phyloP scores from a whole-genome alignment of 1,140 invertebrate species.

The Diplogasteroides magnus region DNA sequence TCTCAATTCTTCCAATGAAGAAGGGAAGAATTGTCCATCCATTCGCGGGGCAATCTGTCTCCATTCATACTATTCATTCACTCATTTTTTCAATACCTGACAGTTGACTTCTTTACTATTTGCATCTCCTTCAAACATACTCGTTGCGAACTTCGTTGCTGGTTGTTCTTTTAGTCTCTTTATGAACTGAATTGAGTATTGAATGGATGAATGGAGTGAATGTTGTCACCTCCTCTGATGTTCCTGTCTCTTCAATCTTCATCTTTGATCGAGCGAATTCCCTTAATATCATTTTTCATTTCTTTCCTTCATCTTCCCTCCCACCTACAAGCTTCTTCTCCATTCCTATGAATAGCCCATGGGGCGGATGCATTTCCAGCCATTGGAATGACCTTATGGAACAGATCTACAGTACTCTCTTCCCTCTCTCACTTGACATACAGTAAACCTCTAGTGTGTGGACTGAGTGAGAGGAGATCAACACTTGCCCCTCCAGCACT shows the following conservation, averaged over 20 bases:
- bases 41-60: neutral
- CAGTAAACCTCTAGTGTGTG: slow-evolving; percentile 26
- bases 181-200: neutral
- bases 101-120: neutral
- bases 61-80: neutral
- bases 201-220: neutral
- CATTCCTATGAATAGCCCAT: slow-evolving; percentile 19
- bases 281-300: neutral
- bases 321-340: slow-evolving; percentile 7
- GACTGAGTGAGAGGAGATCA: slow-evolving; percentile 21
- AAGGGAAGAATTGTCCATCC: neutral
- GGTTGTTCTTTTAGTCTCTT: neutral
- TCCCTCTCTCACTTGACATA: neutral
- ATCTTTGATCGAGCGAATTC: neutral
- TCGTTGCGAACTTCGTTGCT: neutral
- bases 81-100: neutral
- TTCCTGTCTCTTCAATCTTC: neutral
- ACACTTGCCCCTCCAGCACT: slow-evolving; percentile 42
- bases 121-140: neutral
- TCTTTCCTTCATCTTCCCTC: neutral
- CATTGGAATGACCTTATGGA: slow-evolving; percentile 38
- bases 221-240: neutral
- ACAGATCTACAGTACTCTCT: slow-evolving; percentile 28
- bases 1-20: neutral
- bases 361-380: slow-evolving; percentile 28